Conservation (phyloP, 2,888 invertebrate genomes). For the Hedya salicella region DNA sequence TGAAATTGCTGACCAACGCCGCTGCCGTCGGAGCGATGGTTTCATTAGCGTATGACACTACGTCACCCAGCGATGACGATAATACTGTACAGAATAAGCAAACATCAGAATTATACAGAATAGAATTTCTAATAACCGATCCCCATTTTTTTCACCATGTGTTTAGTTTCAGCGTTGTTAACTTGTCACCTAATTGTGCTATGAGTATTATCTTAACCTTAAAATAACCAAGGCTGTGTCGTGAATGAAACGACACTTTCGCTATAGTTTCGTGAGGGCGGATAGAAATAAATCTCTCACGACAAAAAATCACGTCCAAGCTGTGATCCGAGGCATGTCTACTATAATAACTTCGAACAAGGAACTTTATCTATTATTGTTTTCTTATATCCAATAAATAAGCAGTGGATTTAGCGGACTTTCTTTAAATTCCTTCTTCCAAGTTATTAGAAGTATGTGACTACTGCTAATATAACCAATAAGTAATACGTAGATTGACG, state of each 20-base stretch:
- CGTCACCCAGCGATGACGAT: slow-evolving; percentile 72
- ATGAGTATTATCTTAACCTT: background rate
- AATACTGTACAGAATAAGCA: slow-evolving; percentile 61
- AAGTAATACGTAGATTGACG: too few relatives aligned
- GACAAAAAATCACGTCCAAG: slow-evolving; percentile 1
- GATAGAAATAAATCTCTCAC: slow-evolving; percentile 15
- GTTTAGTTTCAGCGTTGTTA: too few relatives aligned
- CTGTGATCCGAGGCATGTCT: too few relatives aligned
- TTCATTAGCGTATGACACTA: slow-evolving; percentile 52
- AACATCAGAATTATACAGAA: background rate
- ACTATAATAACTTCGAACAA: too few relatives aligned
- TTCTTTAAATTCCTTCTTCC: too few relatives aligned
- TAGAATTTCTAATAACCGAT: too few relatives aligned
- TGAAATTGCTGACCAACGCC: slow-evolving; percentile 55
- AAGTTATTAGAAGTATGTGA: too few relatives aligned
- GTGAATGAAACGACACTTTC: slow-evolving; percentile 36
- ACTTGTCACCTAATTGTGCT: too few relatives aligned
- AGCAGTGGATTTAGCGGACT: too few relatives aligned
- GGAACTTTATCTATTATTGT: background rate
- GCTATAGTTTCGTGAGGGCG: slow-evolving; percentile 24
- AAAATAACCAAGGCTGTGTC: slow-evolving; percentile 20
- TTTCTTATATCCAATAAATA: too few relatives aligned
- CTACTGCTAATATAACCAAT: too few relatives aligned
- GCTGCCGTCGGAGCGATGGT: slow-evolving; percentile 53
- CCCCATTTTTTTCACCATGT: too few relatives aligned